phyloP scores from a whole-genome alignment of 2,888 invertebrate genomes.

The Timandra comae region DNA sequence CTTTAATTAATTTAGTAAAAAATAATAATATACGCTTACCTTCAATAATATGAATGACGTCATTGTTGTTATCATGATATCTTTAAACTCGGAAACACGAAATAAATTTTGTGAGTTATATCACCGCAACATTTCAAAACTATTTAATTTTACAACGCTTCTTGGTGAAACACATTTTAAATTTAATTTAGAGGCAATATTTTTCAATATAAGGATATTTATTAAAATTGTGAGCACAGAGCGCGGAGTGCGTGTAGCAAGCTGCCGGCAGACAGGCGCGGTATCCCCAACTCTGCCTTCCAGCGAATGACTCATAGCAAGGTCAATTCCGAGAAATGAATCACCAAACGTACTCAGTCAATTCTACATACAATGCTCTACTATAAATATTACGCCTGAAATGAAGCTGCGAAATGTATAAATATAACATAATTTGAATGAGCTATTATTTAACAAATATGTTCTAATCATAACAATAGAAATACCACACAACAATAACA shows the following conservation, averaged over 20 bases:
- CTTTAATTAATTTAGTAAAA: too few species aligned
- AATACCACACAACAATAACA: too few species aligned
- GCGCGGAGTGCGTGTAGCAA: constrained; percentile 64
- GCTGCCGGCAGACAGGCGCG: constrained; percentile 76
- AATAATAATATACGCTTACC: constrained; percentile 47
- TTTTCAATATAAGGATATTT: constrained; percentile 39
- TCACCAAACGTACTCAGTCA: constrained; percentile 70
- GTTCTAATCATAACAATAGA: too few species aligned
- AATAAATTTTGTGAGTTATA: constrained; percentile 43
- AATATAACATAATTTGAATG: too few species aligned
- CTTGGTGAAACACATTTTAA: constrained; percentile 46
- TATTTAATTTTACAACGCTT: constrained; percentile 40
- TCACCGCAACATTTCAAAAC: constrained; percentile 25
- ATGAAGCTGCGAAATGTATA: too few species aligned
- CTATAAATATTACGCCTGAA: constrained; percentile 54
- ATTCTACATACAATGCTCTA: constrained; percentile 69
- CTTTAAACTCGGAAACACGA: constrained; percentile 57
- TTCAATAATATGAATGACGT: constrained; percentile 75
- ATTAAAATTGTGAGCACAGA: constrained; percentile 42
- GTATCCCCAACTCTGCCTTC: constrained; percentile 77
- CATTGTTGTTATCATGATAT: constrained; percentile 77
- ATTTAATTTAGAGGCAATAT: constrained; percentile 28
- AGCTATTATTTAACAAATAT: too few species aligned
- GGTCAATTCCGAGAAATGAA: constrained; percentile 78
- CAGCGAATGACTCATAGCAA: constrained; percentile 78